Evolutionary conservation across 2,113 vertebrate genomes (phyloP).

Genomic region (Labeo catla): DNA sequence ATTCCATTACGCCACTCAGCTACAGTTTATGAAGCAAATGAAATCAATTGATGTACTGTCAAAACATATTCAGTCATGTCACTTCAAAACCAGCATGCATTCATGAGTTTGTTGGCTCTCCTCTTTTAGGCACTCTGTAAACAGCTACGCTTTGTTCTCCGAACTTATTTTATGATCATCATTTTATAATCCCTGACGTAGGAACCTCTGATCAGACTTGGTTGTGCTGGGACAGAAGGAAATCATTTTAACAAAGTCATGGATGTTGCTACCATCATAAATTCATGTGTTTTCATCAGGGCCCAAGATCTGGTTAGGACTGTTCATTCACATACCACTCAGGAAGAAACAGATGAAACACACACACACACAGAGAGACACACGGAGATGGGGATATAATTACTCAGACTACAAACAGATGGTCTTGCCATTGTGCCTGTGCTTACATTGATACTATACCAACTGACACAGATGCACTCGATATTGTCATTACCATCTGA

Average conservation of each 20-base stretch:
- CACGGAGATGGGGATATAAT: not conserved
- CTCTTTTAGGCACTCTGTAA: not conserved
- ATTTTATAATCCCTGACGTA: not conserved
- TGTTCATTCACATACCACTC: not conserved
- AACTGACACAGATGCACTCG: not conserved
- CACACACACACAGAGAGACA: not conserved
- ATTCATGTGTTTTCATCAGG: not conserved
- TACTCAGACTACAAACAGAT: not conserved
- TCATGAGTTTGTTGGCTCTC: not conserved
- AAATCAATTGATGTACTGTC: not conserved
- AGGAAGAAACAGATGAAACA: not conserved
- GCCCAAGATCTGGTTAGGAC: not conserved
- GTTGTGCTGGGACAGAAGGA: not conserved
- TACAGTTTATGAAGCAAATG: not conserved
- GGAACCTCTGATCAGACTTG: not conserved
- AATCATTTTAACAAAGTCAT: not conserved
- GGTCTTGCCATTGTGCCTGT: not conserved
- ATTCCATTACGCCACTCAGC: not conserved
- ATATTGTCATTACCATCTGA: not conserved
- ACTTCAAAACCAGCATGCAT: not conserved
- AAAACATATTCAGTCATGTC: not conserved
- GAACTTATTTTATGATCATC: not conserved
- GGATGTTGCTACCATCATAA: not conserved
- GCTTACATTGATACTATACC: not conserved
- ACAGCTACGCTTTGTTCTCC: not conserved